Conservation (phyloP, 2,797 vertebrate species). For the Pseudotriccus pelzelni region DNA sequence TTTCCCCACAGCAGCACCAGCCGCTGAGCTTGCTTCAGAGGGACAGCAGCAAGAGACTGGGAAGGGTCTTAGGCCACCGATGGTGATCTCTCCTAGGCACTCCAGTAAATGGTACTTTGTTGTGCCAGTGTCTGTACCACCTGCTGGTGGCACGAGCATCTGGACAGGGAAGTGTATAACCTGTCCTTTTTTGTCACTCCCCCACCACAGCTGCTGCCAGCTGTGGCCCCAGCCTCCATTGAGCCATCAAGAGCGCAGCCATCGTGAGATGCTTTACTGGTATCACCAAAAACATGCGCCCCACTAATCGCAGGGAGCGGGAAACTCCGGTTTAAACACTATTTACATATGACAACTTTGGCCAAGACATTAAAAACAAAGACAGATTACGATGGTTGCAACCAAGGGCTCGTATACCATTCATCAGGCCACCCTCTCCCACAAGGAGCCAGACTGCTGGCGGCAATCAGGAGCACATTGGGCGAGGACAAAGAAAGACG, state of each 20-base stretch:
- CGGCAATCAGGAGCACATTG: not conserved
- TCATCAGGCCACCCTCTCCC: not conserved
- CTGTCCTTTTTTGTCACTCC: accelerated
- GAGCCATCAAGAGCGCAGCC: not conserved
- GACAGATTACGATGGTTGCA: not conserved
- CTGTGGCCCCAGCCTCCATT: not conserved
- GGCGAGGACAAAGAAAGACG: not conserved
- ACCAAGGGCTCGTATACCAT: accelerated
- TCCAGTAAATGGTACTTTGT: not conserved
- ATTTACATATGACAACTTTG: not conserved
- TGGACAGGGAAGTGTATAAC: accelerated
- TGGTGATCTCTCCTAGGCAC: not conserved
- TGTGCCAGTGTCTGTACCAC: accelerated
- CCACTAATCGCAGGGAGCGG: accelerated
- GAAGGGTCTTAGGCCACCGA: accelerated
- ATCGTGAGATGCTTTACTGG: accelerated
- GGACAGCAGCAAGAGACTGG: not conserved
- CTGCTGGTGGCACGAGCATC: accelerated
- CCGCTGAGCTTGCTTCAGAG: not conserved
- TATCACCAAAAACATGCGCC: not conserved
- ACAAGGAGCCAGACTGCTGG: not conserved
- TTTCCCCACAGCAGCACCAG: not conserved
- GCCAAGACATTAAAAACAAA: not conserved
- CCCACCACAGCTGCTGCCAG: not conserved
- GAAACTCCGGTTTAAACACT: not conserved